phyloP scores from a whole-genome alignment of 1,140 invertebrate species.

The Lucilia sericata region DNA sequence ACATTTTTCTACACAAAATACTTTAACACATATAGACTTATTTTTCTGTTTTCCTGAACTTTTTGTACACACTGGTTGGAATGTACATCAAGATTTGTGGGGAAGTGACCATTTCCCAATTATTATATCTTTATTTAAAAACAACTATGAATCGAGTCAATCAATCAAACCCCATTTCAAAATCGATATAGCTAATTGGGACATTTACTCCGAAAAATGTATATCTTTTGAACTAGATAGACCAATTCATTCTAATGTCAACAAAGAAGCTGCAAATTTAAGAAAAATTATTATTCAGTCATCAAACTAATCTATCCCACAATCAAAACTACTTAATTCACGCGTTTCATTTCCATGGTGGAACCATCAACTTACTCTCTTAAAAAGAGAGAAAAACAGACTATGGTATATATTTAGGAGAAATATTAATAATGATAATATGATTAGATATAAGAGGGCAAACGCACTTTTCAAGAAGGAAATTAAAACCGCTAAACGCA shows the following conservation, averaged over 20 bases:
- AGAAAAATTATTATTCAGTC: conserved; percentile 14
- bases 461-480: not conserved
- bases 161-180: not conserved
- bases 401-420: not conserved
- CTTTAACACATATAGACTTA: not conserved
- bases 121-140: conserved; percentile 6
- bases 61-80: not conserved
- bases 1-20: conserved; percentile 10
- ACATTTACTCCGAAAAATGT: not conserved
- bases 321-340: not conserved
- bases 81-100: not conserved
- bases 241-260: not conserved
- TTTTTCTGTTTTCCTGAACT: not conserved
- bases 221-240: not conserved
- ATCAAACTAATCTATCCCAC: not conserved
- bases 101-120: conserved; percentile 31
- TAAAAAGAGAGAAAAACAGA: not conserved
- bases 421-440: conserved; percentile 9
- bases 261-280: conserved; percentile 1
- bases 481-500: conserved; percentile 11
- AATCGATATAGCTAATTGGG: not conserved
- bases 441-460: not conserved
- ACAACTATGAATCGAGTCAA: not conserved
- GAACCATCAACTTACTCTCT: not conserved
- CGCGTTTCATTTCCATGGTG: not conserved